These are phyloP conservation scores for Phoronis australis DNA, from an alignment of 2,888 invertebrate genomes.

Conservation along the genomic window DNA sequence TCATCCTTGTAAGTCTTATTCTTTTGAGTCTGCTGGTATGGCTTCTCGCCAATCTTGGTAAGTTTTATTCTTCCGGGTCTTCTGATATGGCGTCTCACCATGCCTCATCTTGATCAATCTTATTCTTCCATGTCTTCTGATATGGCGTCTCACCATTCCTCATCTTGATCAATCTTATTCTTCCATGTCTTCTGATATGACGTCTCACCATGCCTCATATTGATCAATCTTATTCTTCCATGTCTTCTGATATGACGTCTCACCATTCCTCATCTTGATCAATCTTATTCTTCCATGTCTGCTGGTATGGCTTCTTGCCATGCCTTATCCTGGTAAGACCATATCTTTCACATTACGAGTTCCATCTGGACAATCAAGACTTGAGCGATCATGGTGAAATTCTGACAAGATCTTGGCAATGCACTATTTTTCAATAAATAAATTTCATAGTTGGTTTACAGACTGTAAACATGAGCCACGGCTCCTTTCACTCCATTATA, in stretches of 20 bases:
- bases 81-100: too few species aligned
- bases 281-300: conserved; percentile 73
- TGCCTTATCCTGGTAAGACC: conserved; percentile 66
- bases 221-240: conserved; percentile 72
- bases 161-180: conserved; percentile 67
- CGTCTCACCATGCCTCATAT: conserved; percentile 71
- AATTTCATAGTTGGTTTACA: too few species aligned
- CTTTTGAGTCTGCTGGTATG: conserved; percentile 79
- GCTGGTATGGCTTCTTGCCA: conserved; percentile 79
- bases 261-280: conserved; percentile 73
- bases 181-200: conserved; percentile 79
- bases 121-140: conserved; percentile 84
- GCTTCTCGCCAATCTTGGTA: conserved; percentile 74
- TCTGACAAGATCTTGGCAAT: too few species aligned
- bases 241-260: conserved; percentile 77
- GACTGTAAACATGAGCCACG: too few species aligned
- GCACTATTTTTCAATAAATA: too few species aligned
- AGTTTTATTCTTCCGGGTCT: too few species aligned
- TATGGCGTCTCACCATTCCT: conserved; percentile 71
- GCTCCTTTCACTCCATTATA: too few species aligned
- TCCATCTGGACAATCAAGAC: too few species aligned
- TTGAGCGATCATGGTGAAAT: too few species aligned
- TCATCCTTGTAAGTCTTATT: conserved; percentile 79
- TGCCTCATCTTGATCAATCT: conserved; percentile 76
- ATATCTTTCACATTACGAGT: too few species aligned